phyloP scores from a whole-genome alignment of 1,140 invertebrate species.

The Scaptomyza pallida region DNA sequence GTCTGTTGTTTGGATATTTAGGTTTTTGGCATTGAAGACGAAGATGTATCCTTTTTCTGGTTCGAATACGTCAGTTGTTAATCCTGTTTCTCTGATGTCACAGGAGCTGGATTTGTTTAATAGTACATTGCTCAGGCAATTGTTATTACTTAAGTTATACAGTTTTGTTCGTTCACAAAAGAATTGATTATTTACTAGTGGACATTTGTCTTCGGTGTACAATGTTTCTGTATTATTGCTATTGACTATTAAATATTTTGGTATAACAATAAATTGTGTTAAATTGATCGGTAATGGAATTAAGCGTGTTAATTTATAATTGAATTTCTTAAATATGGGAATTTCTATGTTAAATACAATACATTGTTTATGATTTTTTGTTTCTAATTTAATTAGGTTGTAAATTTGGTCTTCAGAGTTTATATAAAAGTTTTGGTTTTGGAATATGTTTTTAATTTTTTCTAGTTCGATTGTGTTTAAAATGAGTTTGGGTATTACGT shows the following conservation, averaged over 20 bases:
- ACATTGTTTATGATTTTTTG: not conserved
- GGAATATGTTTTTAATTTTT: too few relatives aligned
- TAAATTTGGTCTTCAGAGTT: not conserved
- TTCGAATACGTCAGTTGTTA: not conserved
- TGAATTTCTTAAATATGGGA: not conserved
- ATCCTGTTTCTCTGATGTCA: not conserved
- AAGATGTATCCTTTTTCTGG: constrained; percentile 1
- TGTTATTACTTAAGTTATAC: not conserved
- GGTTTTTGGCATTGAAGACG: not conserved
- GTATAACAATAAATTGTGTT: too few relatives aligned
- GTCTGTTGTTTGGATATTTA: not conserved
- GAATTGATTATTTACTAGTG: too few relatives aligned
- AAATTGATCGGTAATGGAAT: too few relatives aligned
- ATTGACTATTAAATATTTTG: too few relatives aligned
- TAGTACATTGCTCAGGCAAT: not conserved
- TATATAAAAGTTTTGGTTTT: too few relatives aligned
- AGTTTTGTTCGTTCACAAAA: not conserved
- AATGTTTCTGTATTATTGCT: too few relatives aligned
- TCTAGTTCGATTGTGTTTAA: too few relatives aligned
- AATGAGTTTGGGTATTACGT: too few relatives aligned
- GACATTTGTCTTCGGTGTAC: too few relatives aligned
- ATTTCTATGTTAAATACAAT: too few relatives aligned
- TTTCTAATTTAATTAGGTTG: not conserved
- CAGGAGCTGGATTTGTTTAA: constrained; percentile 1
- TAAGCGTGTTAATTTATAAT: too few relatives aligned